A percentile compares a stretch with the other conserved stretches of the same genome.
Evolutionary conservation across 2,888 invertebrate genomes (phyloP).

Genomic region (Lasioglossum leucozonium): DNA sequence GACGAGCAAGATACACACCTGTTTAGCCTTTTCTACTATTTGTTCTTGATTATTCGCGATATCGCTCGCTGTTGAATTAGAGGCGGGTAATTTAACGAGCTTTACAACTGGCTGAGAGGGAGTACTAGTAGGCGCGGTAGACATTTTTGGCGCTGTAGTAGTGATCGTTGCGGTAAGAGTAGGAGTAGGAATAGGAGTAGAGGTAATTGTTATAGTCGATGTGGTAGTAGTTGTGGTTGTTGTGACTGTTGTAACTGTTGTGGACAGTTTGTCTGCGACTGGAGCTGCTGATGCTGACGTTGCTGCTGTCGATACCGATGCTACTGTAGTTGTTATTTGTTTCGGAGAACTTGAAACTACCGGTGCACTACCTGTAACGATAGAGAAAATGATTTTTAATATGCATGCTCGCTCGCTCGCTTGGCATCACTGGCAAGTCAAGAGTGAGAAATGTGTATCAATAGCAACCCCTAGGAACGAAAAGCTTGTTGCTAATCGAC

Average conservation of each 20-base stretch:
- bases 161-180: conserved; percentile 46
- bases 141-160: conserved; percentile 61
- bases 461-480: conserved; percentile 70
- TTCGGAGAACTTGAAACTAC: conserved; percentile 77
- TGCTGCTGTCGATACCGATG: conserved; percentile 65
- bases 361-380: conserved; percentile 85
- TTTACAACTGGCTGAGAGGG: conserved; percentile 80
- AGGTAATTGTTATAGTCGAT: conserved; percentile 44
- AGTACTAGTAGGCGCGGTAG: conserved; percentile 55
- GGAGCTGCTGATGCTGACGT: conserved; percentile 74
- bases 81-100: conserved; percentile 79
- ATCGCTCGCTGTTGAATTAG: conserved; percentile 76
- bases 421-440: neutral
- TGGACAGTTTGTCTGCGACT: conserved; percentile 81
- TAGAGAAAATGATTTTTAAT: conserved; percentile 11
- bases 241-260: conserved; percentile 57
- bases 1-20: conserved; percentile 84
- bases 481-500: conserved; percentile 61
- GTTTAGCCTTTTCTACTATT: conserved; percentile 94
- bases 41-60: conserved; percentile 88
- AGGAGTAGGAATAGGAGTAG: conserved; percentile 45
- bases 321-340: conserved; percentile 71
- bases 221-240: conserved; percentile 55
- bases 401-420: neutral
- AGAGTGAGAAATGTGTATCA: conserved; percentile 52